Evolutionary conservation across 1,140 invertebrate genomes (phyloP).

Genomic region (Olivierus martensii): DNA sequence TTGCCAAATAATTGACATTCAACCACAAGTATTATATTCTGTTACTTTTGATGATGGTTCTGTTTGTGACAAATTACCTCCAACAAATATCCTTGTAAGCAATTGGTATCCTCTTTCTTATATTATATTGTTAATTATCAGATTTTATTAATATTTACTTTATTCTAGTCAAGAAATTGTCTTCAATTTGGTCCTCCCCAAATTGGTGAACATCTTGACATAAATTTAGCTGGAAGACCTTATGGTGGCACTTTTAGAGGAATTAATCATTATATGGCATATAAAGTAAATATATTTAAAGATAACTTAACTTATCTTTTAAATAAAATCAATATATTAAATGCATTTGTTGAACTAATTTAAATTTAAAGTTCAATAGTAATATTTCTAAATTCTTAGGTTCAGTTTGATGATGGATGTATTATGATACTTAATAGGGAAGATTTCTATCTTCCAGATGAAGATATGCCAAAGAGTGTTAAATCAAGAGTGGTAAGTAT

Average conservation of each 20-base stretch:
- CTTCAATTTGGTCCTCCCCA: constrained; percentile 28
- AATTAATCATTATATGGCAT: constrained; percentile 36
- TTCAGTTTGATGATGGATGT: constrained; percentile 34
- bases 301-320: too few species aligned
- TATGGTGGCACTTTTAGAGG: constrained; percentile 45
- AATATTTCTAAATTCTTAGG: not conserved
- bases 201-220: constrained; percentile 34
- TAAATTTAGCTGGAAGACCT: constrained; percentile 41
- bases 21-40: constrained; percentile 28
- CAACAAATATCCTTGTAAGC: constrained; percentile 29
- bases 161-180: constrained; percentile 22
- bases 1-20: too few species aligned
- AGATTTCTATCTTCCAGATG: constrained; percentile 29
- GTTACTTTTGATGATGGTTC: constrained; percentile 50
- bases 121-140: too few species aligned
- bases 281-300: constrained; percentile 15
- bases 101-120: too few species aligned
- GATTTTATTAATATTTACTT: too few species aligned
- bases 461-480: constrained; percentile 33
- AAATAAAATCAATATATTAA: too few species aligned
- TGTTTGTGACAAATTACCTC: constrained; percentile 39
- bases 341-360: too few species aligned
- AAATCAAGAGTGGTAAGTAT: constrained; percentile 25
- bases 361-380: too few species aligned
- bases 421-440: constrained; percentile 26